Conservation (phyloP, 2,888 invertebrate species). For the Drosophila lacicola region DNA sequence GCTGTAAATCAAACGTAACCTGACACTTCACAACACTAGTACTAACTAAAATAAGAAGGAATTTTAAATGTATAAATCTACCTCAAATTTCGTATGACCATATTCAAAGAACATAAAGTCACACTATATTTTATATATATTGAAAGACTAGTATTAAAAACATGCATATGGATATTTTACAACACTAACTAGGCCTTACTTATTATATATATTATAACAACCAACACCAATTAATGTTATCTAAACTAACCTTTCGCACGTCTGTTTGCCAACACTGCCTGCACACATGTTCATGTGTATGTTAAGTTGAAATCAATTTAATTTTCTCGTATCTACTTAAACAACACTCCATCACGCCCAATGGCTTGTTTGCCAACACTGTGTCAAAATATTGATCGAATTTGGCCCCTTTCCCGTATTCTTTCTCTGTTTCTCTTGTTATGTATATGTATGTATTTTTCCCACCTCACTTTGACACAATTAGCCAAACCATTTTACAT, state of each 20-base stretch:
- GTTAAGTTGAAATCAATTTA: conserved; percentile 6
- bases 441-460: background rate
- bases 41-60: too few relatives aligned
- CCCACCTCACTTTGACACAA: conserved; percentile 45
- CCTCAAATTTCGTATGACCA: too few relatives aligned
- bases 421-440: background rate
- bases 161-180: background rate
- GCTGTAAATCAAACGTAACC: too few relatives aligned
- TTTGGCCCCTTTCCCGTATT: conserved; percentile 3
- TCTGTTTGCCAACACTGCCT: background rate
- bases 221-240: background rate
- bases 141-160: too few relatives aligned
- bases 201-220: background rate
- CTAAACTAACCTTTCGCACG: background rate
- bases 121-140: background rate
- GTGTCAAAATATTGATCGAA: conserved; percentile 40
- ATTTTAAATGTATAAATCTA: too few relatives aligned
- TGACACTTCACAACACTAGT: too few relatives aligned
- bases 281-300: background rate
- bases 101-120: too few relatives aligned
- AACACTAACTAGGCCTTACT: background rate
- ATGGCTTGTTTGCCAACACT: conserved; percentile 17
- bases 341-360: background rate
- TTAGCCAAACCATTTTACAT: conserved; percentile 63
- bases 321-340: background rate